A percentile compares a stretch with the other conserved stretches of the same genome.
Conservation (phyloP, 2,888 invertebrate species). For the Lutraria lutraria region DNA sequence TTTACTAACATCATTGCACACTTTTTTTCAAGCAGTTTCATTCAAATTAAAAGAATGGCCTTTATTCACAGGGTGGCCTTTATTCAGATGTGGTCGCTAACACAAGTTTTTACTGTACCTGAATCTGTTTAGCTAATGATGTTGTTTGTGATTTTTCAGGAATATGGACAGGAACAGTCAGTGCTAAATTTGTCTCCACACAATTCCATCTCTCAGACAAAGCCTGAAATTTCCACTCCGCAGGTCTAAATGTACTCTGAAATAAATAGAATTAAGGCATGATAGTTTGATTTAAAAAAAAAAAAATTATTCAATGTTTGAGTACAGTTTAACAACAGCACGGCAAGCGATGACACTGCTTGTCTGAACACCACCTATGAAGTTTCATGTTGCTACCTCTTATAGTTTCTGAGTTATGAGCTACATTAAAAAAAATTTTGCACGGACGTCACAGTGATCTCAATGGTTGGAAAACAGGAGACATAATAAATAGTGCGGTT, state of each 20-base stretch:
- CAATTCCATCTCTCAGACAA: conserved; percentile 92
- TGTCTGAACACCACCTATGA: no score
- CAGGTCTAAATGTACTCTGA: conserved; percentile 89
- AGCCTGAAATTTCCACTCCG: conserved; percentile 92
- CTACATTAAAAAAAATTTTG: no score
- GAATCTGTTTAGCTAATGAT: conserved; percentile 77
- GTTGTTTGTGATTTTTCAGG: conserved; percentile 88
- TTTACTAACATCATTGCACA: no score
- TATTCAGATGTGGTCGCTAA: not conserved
- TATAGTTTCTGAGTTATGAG: no score
- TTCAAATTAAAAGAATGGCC: no score
- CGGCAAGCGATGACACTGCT: no score
- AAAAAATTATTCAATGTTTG: not conserved
- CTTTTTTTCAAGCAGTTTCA: no score
- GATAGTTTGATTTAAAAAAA: not conserved
- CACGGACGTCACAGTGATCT: no score
- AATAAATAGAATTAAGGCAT: not conserved
- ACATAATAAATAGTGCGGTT: no score
- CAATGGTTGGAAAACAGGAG: no score
- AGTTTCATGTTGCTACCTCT: no score
- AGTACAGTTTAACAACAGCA: not conserved
- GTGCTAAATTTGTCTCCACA: conserved; percentile 92
- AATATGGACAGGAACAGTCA: conserved; percentile 92
- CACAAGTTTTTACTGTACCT: conserved; percentile 63
- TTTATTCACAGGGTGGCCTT: no score